Conservation (phyloP, 2,113 vertebrate genomes). For the Brachypodius melanocephalos region DNA sequence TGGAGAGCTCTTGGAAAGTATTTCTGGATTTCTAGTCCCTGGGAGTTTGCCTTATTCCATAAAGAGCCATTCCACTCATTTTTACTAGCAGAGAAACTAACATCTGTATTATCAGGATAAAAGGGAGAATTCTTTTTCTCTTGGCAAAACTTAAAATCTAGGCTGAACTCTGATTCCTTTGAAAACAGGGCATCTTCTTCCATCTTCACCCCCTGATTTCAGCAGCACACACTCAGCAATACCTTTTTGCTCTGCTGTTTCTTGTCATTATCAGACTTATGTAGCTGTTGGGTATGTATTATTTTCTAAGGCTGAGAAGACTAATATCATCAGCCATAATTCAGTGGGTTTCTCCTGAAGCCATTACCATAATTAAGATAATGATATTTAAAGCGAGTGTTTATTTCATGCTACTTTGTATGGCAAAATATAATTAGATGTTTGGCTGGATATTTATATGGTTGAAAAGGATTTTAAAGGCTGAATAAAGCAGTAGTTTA, state of each 20-base stretch:
- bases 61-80: background rate
- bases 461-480: slow-evolving; percentile 27
- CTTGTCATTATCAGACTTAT: background rate
- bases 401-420: slow-evolving; percentile 56
- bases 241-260: background rate
- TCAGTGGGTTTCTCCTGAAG: slow-evolving; percentile 57
- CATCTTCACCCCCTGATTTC: background rate
- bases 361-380: slow-evolving; percentile 70
- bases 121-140: background rate
- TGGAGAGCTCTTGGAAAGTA: background rate
- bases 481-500: slow-evolving; percentile 2
- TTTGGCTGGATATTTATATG: slow-evolving; percentile 23
- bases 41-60: background rate
- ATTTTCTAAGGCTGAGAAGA: slow-evolving; percentile 42
- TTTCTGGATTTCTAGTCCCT: background rate
- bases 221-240: background rate
- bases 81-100: background rate
- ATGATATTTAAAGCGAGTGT: slow-evolving; percentile 60
- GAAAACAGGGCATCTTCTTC: background rate
- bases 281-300: slow-evolving; percentile 25
- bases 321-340: slow-evolving; percentile 56
- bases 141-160: background rate
- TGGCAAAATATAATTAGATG: slow-evolving; percentile 57
- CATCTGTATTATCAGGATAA: background rate
- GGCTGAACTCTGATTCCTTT: background rate